These are phyloP conservation scores for Lagodon rhomboides DNA, from an alignment of 2,797 vertebrate species.

Conservation along the genomic window DNA sequence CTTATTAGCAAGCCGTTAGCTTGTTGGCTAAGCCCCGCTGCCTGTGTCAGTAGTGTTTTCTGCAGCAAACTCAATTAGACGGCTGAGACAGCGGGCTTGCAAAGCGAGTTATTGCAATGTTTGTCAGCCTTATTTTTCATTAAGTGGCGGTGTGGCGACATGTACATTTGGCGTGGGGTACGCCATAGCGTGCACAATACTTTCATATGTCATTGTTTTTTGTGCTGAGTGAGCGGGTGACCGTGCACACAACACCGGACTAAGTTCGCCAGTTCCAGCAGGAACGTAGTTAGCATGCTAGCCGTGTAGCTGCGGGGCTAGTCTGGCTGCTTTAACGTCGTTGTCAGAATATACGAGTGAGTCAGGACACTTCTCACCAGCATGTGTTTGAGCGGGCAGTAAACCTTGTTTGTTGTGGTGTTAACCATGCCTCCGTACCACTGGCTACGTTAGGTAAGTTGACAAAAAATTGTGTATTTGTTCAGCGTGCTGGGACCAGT, in stretches of 20 bases:
- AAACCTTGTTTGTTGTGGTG: constrained; percentile 34
- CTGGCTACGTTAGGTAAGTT: constrained; percentile 37
- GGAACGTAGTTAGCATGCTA: constrained; percentile 79
- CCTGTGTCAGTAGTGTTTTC: constrained; percentile 72
- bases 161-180: background rate
- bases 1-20: constrained; percentile 78
- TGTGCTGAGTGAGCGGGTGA: constrained; percentile 78
- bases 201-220: constrained; percentile 74
- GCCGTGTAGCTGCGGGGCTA: constrained; percentile 68
- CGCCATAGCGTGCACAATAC: constrained; percentile 53
- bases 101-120: constrained; percentile 49
- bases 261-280: constrained; percentile 76
- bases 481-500: constrained; percentile 8
- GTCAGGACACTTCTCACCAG: constrained; percentile 46
- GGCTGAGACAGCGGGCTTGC: constrained; percentile 48
- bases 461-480: constrained; percentile 9
- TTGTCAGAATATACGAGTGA: constrained; percentile 56
- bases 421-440: background rate
- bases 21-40: constrained; percentile 73
- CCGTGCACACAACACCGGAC: constrained; percentile 73
- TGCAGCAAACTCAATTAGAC: constrained; percentile 71
- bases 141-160: accelerated
- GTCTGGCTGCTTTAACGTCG: constrained; percentile 44
- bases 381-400: constrained; percentile 58
- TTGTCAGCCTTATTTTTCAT: background rate